Conservation (phyloP, 2,888 invertebrate genomes). For the Orchesellides sinensis region DNA sequence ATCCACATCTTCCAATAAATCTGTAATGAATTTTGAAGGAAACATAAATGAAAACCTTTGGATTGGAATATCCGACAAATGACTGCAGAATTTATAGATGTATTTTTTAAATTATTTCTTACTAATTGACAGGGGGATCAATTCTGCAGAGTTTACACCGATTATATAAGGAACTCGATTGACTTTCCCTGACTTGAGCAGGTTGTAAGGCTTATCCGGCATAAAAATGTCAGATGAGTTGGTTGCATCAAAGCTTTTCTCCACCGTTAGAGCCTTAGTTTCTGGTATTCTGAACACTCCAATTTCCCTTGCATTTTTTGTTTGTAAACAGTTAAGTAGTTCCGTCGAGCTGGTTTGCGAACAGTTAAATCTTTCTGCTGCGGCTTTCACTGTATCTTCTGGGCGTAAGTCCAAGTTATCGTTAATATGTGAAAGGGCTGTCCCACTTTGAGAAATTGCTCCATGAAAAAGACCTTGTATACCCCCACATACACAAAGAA, state of each 20-base stretch:
- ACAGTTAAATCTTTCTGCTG: conserved; percentile 55
- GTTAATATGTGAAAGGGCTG: not conserved
- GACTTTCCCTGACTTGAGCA: conserved; percentile 52
- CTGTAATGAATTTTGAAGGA: not conserved
- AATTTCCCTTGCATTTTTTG: conserved; percentile 43
- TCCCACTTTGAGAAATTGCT: conserved; percentile 67
- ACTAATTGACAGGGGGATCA: too few species aligned
- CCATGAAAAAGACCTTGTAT: conserved; percentile 64
- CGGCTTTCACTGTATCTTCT: conserved; percentile 32
- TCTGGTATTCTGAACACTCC: conserved; percentile 20
- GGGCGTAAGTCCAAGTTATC: conserved; percentile 33
- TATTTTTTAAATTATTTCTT: not conserved
- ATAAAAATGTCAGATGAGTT: conserved; percentile 54
- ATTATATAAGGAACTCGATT: conserved; percentile 59
- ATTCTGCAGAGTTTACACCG: conserved; percentile 61
- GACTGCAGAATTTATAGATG: not conserved
- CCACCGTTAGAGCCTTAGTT: conserved; percentile 43
- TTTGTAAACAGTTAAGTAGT: conserved; percentile 42
- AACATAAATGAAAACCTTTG: not conserved
- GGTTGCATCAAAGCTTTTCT: conserved; percentile 55
- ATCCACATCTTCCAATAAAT: not conserved
- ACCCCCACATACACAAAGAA: not conserved
- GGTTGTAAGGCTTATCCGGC: conserved; percentile 56
- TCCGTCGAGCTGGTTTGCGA: not conserved
- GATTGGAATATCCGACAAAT: not conserved